Conservation (phyloP, 1,140 invertebrate genomes). For the Halotydeus destructor region DNA sequence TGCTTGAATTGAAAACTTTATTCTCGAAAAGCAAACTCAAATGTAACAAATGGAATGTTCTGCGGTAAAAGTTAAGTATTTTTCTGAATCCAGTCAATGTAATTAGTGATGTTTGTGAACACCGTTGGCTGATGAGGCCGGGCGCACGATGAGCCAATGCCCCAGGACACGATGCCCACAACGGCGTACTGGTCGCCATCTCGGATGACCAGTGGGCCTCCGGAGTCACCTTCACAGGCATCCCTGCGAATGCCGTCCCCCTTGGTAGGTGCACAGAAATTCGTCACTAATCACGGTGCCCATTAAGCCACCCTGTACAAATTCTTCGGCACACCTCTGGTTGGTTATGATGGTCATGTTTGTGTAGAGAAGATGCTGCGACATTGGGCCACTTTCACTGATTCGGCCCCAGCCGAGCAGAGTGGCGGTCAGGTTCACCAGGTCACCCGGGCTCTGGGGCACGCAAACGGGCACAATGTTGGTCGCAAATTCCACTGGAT, state of each 20-base stretch:
- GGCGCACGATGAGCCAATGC: slow-evolving; percentile 21
- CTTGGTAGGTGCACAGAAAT: slow-evolving; percentile 9
- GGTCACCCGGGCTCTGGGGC: too few relatives aligned
- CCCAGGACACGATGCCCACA: slow-evolving; percentile 85
- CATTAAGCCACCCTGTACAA: too few relatives aligned
- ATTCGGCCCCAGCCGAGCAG: neutral
- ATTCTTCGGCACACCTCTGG: neutral
- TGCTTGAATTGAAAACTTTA: too few relatives aligned
- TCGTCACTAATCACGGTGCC: neutral
- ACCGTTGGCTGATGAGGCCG: neutral
- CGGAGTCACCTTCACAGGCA: slow-evolving; percentile 54
- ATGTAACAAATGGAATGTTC: too few relatives aligned
- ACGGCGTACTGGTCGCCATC: slow-evolving; percentile 66
- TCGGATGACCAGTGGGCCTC: slow-evolving; percentile 66
- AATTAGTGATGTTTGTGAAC: neutral
- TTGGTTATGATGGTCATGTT: neutral
- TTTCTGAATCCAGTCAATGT: neutral
- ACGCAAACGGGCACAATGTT: neutral
- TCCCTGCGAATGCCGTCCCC: slow-evolving; percentile 44
- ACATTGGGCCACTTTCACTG: neutral
- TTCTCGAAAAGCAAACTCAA: too few relatives aligned
- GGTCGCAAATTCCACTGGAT: neutral
- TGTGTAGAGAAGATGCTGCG: neutral
- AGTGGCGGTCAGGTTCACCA: too few relatives aligned
- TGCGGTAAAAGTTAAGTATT: too few relatives aligned